A percentile compares a stretch with the other conserved stretches of the same genome.
Evolutionary conservation across 2,888 invertebrate species (phyloP).

Genomic region (Steinernema carpocapsae): DNA sequence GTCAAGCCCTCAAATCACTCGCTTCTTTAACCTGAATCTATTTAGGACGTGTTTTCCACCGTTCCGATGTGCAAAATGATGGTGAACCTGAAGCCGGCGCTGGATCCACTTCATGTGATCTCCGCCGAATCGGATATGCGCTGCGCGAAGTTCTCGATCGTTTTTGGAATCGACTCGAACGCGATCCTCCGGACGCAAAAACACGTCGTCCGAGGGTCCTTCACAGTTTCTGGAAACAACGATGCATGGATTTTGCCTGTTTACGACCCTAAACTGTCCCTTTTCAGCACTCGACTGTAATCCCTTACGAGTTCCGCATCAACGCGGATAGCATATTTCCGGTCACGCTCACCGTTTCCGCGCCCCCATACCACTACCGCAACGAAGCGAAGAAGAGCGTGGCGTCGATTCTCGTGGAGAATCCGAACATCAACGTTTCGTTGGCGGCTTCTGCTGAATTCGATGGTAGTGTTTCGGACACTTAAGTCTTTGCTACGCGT

Average conservation of each 20-base stretch:
- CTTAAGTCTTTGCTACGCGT: no score
- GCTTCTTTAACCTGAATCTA: neutral
- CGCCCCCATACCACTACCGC: slow-evolving; percentile 23
- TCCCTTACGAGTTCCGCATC: slow-evolving; percentile 20
- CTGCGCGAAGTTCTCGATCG: slow-evolving; percentile 1
- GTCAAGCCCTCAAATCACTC: neutral
- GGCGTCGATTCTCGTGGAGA: slow-evolving; percentile 2
- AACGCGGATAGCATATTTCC: slow-evolving; percentile 31
- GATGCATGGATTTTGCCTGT: neutral
- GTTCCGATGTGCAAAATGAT: slow-evolving; percentile 17
- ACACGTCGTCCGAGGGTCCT: slow-evolving; percentile 9
- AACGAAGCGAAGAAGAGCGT: slow-evolving; percentile 16
- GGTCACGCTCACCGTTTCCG: slow-evolving; percentile 23
- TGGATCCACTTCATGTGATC: slow-evolving; percentile 18
- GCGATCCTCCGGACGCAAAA: slow-evolving; percentile 1
- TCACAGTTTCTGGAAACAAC: slow-evolving; percentile 14
- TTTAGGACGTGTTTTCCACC: slow-evolving; percentile 5
- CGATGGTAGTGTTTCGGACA: slow-evolving; percentile 15
- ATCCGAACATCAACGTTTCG: slow-evolving; percentile 26
- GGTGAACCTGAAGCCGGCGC: slow-evolving; percentile 27
- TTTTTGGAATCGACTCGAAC: slow-evolving; percentile 19
- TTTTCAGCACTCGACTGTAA: neutral
- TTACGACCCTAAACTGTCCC: neutral
- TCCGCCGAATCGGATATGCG: slow-evolving; percentile 20
- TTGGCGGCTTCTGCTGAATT: neutral